Conservation (phyloP, 2,113 vertebrate genomes). For the Zosterops pallidus region DNA sequence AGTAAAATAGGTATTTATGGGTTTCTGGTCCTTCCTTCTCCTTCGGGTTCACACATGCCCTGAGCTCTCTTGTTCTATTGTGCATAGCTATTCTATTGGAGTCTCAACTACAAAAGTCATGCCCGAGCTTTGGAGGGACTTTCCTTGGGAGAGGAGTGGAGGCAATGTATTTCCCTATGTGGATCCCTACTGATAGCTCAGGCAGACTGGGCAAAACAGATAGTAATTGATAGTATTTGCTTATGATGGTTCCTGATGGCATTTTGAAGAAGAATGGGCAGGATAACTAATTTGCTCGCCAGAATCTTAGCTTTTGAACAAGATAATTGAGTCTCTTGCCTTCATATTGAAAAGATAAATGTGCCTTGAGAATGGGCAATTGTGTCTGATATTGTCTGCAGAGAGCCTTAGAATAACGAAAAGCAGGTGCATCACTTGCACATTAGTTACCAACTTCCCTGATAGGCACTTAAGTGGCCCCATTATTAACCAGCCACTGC, state of each 20-base stretch:
- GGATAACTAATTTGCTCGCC: constrained; percentile 11
- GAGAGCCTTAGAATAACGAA: constrained; percentile 1
- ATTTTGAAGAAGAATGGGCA: constrained; percentile 21
- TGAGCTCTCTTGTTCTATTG: background rate
- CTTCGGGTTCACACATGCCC: background rate
- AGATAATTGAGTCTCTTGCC: constrained; percentile 27
- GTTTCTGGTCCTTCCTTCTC: background rate
- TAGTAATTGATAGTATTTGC: constrained; percentile 27
- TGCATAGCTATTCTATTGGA: background rate
- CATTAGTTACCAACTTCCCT: background rate
- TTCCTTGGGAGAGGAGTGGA: background rate
- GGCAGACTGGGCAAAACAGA: background rate
- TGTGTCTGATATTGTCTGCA: constrained; percentile 25
- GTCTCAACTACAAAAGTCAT: background rate
- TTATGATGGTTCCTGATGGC: constrained; percentile 31
- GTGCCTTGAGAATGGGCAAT: constrained; percentile 40
- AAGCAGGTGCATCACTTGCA: constrained; percentile 2
- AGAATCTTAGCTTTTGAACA: constrained; percentile 34
- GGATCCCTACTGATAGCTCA: background rate
- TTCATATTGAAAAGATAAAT: constrained; percentile 61
- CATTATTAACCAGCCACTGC: background rate
- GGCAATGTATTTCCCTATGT: background rate
- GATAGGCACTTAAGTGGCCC: background rate
- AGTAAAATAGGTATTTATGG: background rate
- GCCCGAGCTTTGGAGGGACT: background rate